Evolutionary conservation across 2,113 vertebrate species (phyloP), one percentile per base, ranked within the genome.

Genomic region (Agelaius phoeniceus): DNA sequence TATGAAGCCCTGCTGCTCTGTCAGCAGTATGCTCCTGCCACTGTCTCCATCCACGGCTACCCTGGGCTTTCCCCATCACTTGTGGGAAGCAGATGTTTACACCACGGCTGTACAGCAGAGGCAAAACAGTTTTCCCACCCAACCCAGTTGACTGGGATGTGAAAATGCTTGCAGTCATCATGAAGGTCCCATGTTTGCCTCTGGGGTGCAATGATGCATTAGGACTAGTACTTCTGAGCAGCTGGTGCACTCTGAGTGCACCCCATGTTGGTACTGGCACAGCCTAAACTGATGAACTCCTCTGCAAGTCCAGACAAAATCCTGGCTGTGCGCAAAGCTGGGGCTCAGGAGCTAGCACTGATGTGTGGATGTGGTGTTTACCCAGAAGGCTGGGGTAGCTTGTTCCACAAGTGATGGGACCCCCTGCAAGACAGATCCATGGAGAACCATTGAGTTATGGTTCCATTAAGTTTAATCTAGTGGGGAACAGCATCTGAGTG

Each of bases 1-100:
- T 83, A 43, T 74, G 22, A 13, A 76, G 61, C 82, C 90, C n/a
- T 57, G 61, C 68, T 93, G 88, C 90, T 94, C 48, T 80, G 52
- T 96, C 96, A 96, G 95, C 88, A 93, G 48, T 33, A 15, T 3
- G 6, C 8, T 86, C 3, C 62, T 87, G 81, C 89, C 91, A 75
- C 80, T 55, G 52, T 41, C 72, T 80, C 57, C 61, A 52, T 59
- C 87, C 57, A 52, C 3, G 0, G 4, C 13, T 93, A 61, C 75
- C 51, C 85, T 89, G 87, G 76, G 86, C 85, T 93, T 94, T 94
- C 93, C 39, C 62, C 62, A 39, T 62, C 30, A 7, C 75, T 68
- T 28, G 39, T 88, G 92, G 85, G 92, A 85, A 94, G 89, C 54
- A 63, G 67, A 67, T 80, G 35, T 58, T 84, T 75, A 59, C 0